phyloP scores from a whole-genome alignment of 2,888 invertebrate genomes.

The Conops quadrifasciatus region DNA sequence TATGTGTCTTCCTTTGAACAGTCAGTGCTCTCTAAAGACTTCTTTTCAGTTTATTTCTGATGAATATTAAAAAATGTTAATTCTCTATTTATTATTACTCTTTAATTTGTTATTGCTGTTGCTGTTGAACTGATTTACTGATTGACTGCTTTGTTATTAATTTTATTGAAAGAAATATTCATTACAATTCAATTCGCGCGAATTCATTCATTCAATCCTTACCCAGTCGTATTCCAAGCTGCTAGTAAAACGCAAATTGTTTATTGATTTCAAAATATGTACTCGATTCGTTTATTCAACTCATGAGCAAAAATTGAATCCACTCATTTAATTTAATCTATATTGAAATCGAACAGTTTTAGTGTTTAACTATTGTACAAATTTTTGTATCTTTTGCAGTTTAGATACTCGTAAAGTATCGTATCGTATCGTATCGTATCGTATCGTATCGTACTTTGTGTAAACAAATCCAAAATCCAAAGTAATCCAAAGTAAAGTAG shows the following conservation, averaged over 20 bases:
- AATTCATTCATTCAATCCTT: conserved; percentile 2
- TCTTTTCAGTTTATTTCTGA: too few species aligned
- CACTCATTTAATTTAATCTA: background rate
- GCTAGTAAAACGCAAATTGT: background rate
- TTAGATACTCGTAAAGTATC: conserved; percentile 13
- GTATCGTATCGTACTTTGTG: background rate
- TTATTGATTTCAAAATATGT: background rate
- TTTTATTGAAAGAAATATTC: too few species aligned
- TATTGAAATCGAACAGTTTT: background rate
- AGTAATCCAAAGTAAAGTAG: conserved; percentile 24
- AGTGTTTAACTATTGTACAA: background rate
- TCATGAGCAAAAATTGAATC: background rate
- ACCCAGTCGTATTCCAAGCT: background rate
- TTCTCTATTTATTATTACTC: background rate
- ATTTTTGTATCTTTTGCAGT: conserved; percentile 33
- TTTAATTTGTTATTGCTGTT: background rate
- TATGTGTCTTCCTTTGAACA: too few species aligned
- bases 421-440: background rate
- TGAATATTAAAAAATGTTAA: conserved; percentile 1
- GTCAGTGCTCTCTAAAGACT: too few species aligned
- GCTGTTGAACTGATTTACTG: too few species aligned
- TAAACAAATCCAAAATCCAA: conserved; percentile 1
- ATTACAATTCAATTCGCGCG: too few species aligned
- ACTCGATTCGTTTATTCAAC: background rate
- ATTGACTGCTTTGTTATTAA: too few species aligned